A percentile compares a stretch with the other conserved stretches of the same genome.
phyloP scores from a whole-genome alignment of 2,888 invertebrate species.

The Nymphalis c-album region DNA sequence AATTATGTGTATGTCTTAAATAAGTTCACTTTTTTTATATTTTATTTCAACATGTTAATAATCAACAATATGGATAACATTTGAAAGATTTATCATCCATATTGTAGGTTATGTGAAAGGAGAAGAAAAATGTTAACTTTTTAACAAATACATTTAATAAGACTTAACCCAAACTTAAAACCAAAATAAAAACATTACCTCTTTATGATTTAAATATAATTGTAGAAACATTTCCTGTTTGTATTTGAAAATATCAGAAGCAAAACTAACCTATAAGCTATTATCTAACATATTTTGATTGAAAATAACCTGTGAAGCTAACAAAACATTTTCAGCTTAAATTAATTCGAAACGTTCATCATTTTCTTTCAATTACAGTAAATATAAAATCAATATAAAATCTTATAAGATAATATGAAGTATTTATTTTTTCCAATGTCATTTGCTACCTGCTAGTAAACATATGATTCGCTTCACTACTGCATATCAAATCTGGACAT shows the following conservation, averaged over 20 bases:
- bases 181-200: not conserved
- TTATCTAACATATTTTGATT: not conserved
- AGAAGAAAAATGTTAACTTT: no score
- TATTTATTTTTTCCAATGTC: slow-evolving; percentile 18
- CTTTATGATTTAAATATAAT: not conserved
- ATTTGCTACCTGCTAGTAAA: slow-evolving; percentile 33
- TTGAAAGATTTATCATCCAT: no score
- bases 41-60: no score
- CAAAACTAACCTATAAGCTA: not conserved
- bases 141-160: not conserved
- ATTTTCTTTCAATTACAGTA: not conserved
- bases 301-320: not conserved
- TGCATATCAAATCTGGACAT: slow-evolving; percentile 20
- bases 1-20: no score
- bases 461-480: slow-evolving; percentile 29
- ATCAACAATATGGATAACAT: no score
- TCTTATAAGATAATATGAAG: not conserved
- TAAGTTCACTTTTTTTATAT: no score
- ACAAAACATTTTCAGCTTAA: no score
- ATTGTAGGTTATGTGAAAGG: no score
- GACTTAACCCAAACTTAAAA: not conserved
- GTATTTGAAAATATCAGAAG: not conserved
- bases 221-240: no score
- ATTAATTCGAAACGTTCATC: no score
- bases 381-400: not conserved